Conservation (phyloP, 2,797 vertebrate species). For the Chaetophractus vellerosus region DNA sequence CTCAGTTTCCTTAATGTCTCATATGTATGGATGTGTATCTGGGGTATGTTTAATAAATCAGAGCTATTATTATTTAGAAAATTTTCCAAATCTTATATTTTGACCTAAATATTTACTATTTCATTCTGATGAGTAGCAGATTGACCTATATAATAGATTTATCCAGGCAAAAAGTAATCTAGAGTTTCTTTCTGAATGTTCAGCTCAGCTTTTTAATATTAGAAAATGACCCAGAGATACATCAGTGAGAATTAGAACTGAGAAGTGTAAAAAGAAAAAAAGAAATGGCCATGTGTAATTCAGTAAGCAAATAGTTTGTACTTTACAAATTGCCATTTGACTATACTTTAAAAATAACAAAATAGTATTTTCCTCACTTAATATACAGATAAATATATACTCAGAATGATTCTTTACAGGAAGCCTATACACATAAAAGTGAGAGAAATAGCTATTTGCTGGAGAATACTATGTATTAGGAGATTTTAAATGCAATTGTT, state of each 20-base stretch:
- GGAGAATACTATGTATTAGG: background rate
- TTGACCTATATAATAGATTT: background rate
- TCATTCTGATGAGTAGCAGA: background rate
- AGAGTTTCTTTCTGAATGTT: slow-evolving; percentile 5
- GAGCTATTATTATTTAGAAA: background rate
- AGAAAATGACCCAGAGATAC: background rate
- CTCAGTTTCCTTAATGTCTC: background rate
- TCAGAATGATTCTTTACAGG: background rate
- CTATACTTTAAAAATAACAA: background rate
- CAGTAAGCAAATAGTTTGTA: background rate
- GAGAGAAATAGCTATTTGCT: background rate
- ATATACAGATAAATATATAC: background rate
- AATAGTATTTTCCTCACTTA: background rate
- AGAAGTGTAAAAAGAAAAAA: background rate
- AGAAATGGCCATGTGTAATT: background rate
- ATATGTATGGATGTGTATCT: background rate
- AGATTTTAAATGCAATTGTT: background rate
- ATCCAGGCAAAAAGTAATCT: background rate
- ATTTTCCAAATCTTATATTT: background rate
- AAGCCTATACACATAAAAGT: background rate
- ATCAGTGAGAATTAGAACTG: background rate
- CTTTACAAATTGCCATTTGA: background rate
- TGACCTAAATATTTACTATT: background rate
- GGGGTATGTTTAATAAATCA: background rate
- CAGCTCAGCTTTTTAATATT: background rate